Percentiles rank a stretch among this genome's conserved stretches.
phyloP scores from a whole-genome alignment of 53 echinoderm and acorn worm genomes.

The Temnopleurus reevesii region DNA sequence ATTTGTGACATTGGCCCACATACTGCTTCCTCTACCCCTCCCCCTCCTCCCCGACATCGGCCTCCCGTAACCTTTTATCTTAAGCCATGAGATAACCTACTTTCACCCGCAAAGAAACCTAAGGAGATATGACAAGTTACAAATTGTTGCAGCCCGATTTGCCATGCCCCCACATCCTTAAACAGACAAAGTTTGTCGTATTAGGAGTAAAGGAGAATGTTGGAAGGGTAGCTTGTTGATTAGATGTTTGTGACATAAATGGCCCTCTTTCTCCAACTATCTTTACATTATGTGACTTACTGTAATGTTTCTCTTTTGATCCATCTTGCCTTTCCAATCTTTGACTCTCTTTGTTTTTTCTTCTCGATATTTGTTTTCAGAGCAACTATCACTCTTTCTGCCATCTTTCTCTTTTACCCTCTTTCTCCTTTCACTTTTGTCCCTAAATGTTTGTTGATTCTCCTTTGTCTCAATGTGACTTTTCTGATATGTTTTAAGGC shows the following conservation, averaged over 20 bases:
- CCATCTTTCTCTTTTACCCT: not conserved
- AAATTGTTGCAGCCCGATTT: constrained; percentile 18
- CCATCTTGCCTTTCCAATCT: not conserved
- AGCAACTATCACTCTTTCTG: not conserved
- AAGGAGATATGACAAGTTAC: constrained; percentile 12
- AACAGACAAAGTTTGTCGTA: not conserved
- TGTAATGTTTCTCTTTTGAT: not conserved
- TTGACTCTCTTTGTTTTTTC: not conserved
- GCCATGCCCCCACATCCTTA: constrained; percentile 18
- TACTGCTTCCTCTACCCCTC: constrained; percentile 27
- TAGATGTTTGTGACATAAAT: not conserved
- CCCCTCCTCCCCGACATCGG: not conserved
- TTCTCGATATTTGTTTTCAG: not conserved
- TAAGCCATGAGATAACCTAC: constrained; percentile 42
- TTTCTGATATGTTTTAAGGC: too few relatives aligned
- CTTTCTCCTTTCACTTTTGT: not conserved
- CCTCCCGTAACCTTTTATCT: constrained; percentile 18
- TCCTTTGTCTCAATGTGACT: too few relatives aligned
- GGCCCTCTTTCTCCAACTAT: not conserved
- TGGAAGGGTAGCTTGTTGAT: not conserved
- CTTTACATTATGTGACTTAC: not conserved
- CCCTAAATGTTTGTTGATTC: too few relatives aligned
- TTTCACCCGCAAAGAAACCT: not conserved
- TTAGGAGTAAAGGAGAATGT: not conserved
- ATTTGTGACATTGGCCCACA: constrained; percentile 29